A percentile compares a stretch with the other conserved stretches of the same genome.
Evolutionary conservation across 2,797 vertebrate species (phyloP).

Genomic region (Xyrichtys novacula): DNA sequence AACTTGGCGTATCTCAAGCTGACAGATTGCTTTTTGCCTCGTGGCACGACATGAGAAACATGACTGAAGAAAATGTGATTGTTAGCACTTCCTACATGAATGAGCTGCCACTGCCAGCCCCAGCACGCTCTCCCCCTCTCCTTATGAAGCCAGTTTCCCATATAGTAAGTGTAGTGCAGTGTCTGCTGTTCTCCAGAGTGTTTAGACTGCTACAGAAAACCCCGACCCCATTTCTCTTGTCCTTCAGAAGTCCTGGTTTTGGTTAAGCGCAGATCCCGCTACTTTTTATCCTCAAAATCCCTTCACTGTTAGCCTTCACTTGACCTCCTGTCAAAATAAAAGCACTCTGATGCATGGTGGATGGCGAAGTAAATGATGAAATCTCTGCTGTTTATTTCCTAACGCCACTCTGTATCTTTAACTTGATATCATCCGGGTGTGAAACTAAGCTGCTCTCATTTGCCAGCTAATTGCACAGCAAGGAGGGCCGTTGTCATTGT

Average conservation of each 20-base stretch:
- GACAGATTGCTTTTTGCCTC: constrained; percentile 70
- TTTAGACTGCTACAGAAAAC: constrained; percentile 54
- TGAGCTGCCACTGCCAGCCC: constrained; percentile 34
- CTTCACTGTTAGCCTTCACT: constrained; percentile 22
- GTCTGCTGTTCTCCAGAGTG: constrained; percentile 51
- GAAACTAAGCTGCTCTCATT: constrained; percentile 38
- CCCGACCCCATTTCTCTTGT: constrained; percentile 53
- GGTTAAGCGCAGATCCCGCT: constrained; percentile 17
- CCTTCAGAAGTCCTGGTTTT: constrained; percentile 73
- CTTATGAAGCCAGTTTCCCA: constrained; percentile 22
- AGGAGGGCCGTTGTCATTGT: constrained; percentile 64
- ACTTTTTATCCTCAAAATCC: constrained; percentile 6
- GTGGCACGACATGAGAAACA: constrained; percentile 56
- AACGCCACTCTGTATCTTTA: constrained; percentile 14
- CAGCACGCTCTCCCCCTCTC: background rate
- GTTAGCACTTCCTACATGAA: constrained; percentile 51
- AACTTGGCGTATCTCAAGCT: constrained; percentile 53
- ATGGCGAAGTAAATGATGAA: constrained; percentile 1
- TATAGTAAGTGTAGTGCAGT: constrained; percentile 26
- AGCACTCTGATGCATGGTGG: background rate
- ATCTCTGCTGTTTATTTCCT: background rate
- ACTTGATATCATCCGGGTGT: constrained; percentile 21
- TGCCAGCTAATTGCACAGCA: constrained; percentile 41
- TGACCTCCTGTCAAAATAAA: constrained; percentile 15
- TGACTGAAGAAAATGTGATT: constrained; percentile 39